Evolutionary conservation across 2,797 vertebrate species (phyloP).

Genomic region (Chelonia mydas): DNA sequence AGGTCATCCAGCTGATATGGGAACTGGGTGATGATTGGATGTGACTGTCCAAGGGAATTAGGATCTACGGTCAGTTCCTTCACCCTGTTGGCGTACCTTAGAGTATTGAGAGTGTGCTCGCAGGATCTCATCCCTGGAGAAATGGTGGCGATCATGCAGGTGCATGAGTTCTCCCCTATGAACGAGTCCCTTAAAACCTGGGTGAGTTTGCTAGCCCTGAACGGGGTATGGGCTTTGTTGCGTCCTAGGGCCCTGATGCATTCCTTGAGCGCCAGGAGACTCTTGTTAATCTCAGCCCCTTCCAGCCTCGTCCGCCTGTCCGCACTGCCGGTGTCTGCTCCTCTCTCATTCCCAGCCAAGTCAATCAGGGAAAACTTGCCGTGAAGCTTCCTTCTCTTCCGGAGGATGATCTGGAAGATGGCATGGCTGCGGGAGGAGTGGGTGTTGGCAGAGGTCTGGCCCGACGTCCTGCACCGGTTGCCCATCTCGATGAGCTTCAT

Average conservation of each 20-base stretch:
- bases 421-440: conserved; percentile 90
- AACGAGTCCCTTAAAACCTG: conserved; percentile 92
- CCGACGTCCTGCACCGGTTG: conserved; percentile 87
- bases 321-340: conserved; percentile 86
- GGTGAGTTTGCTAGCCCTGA: conserved; percentile 91
- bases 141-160: conserved; percentile 91
- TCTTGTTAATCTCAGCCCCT: conserved; percentile 91
- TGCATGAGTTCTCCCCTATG: conserved; percentile 91
- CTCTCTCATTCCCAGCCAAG: conserved; percentile 89
- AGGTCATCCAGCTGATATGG: not conserved
- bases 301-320: conserved; percentile 90
- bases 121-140: conserved; percentile 89
- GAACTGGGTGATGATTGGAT: not conserved
- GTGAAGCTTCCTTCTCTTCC: conserved; percentile 83
- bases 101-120: conserved; percentile 89
- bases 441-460: conserved; percentile 89
- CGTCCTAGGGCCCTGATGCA: conserved; percentile 88
- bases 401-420: conserved; percentile 90
- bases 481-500: conserved; percentile 87
- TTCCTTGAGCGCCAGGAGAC: conserved; percentile 89
- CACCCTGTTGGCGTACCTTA: conserved; percentile 86
- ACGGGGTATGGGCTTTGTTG: conserved; percentile 90
- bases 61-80: conserved; percentile 56
- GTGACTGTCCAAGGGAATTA: not conserved
- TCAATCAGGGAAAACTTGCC: conserved; percentile 91